These are phyloP conservation scores for Buceros bicornis DNA, from an alignment of 2,797 vertebrate genomes.

Conservation along the genomic window DNA sequence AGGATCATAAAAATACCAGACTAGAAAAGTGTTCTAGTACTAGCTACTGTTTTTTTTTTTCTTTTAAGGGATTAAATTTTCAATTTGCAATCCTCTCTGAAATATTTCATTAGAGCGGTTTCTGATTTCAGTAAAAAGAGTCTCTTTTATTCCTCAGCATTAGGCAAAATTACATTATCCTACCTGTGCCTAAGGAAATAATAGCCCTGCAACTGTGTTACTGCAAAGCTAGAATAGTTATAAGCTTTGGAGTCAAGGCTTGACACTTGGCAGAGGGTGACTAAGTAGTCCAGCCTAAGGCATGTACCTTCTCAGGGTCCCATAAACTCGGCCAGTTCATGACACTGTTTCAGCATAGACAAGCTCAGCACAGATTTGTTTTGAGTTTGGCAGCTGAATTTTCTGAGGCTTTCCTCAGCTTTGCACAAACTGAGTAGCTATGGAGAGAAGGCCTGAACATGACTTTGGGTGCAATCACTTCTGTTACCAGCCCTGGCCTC, in stretches of 20 bases:
- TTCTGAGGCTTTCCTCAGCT: neutral
- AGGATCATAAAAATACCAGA: neutral
- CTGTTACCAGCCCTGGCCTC: neutral
- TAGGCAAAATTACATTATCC: neutral
- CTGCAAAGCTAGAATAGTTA: neutral
- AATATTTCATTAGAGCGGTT: neutral
- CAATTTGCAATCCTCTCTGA: neutral
- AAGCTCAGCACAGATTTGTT: neutral
- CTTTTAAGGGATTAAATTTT: neutral
- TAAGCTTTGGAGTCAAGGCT: neutral
- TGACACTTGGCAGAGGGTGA: neutral
- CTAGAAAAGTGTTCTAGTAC: neutral
- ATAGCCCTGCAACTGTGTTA: neutral
- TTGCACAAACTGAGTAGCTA: neutral
- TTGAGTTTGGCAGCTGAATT: neutral
- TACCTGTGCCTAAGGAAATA: neutral
- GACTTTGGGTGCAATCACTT: neutral
- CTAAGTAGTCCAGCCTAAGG: neutral
- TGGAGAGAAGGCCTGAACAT: neutral
- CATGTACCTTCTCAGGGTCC: neutral
- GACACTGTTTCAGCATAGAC: neutral
- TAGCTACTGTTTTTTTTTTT: neutral
- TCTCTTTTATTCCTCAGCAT: neutral
- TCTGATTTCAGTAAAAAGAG: neutral
- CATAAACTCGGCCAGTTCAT: neutral